A percentile compares a stretch with the other conserved stretches of the same genome.
Conservation (phyloP, 2,888 invertebrate genomes). For the Hypena proboscidalis region DNA sequence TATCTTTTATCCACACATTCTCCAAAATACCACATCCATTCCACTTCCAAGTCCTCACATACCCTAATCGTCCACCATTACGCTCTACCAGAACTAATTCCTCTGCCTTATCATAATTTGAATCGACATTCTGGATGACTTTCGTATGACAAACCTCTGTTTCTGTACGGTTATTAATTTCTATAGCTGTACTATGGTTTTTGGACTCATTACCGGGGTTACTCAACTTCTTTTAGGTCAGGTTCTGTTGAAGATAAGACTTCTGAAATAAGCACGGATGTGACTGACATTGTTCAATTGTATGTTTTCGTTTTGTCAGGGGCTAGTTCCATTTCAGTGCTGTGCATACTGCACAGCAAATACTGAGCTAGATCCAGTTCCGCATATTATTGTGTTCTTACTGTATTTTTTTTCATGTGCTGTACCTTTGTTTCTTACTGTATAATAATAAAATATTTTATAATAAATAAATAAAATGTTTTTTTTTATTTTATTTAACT, state of each 20-base stretch:
- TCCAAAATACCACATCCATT: conserved; percentile 52
- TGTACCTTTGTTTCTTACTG: too few relatives aligned
- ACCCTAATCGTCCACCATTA: conserved; percentile 77
- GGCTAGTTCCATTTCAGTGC: too few relatives aligned
- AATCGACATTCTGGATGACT: conserved; percentile 81
- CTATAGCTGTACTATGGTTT: conserved; percentile 62
- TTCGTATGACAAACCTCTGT: conserved; percentile 82
- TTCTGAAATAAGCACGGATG: too few relatives aligned
- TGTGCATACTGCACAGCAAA: too few relatives aligned
- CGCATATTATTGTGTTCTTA: too few relatives aligned
- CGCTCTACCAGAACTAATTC: conserved; percentile 83
- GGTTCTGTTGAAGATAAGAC: neutral
- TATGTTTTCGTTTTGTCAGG: too few relatives aligned
- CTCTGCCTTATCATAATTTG: conserved; percentile 81
- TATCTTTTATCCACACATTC: neutral
- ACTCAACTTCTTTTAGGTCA: conserved; percentile 53
- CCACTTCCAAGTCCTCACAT: conserved; percentile 46
- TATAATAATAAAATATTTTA: too few relatives aligned
- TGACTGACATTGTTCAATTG: too few relatives aligned
- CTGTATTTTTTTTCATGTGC: too few relatives aligned
- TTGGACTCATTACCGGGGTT: conserved; percentile 58
- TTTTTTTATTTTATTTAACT: too few relatives aligned
- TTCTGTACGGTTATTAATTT: conserved; percentile 83
- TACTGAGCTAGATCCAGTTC: too few relatives aligned
- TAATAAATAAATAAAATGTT: too few relatives aligned